phyloP scores from a whole-genome alignment of 2,797 vertebrate genomes.

The Enteromius thamalakanensis region DNA sequence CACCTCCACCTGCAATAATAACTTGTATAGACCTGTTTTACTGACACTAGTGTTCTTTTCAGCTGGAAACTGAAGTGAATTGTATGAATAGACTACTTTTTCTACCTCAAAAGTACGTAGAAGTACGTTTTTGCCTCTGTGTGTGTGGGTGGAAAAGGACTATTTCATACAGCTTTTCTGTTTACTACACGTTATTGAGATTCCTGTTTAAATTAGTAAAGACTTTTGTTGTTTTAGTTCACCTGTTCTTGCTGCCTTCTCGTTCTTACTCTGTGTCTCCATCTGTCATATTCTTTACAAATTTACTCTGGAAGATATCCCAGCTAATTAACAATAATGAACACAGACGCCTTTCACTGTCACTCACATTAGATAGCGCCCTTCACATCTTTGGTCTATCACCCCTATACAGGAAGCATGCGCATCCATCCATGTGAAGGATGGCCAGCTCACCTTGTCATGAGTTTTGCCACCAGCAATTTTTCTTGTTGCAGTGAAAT shows the following conservation, averaged over 20 bases:
- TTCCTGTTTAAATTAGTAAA: neutral
- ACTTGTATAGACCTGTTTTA: neutral
- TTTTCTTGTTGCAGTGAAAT: neutral
- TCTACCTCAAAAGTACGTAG: neutral
- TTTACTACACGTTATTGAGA: neutral
- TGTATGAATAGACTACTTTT: neutral
- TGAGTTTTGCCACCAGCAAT: slow-evolving; percentile 12
- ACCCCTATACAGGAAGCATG: neutral
- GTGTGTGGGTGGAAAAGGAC: neutral
- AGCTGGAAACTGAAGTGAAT: neutral
- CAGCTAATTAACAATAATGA: neutral
- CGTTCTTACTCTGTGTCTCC: neutral
- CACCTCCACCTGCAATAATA: too few relatives aligned
- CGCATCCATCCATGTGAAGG: neutral
- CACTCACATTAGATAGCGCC: neutral
- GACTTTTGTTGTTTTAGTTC: neutral
- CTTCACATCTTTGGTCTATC: slow-evolving; percentile 3
- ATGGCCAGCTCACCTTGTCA: neutral
- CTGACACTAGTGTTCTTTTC: neutral
- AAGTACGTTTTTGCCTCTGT: neutral
- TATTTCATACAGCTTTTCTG: neutral
- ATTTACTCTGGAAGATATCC: neutral
- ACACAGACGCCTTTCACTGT: neutral
- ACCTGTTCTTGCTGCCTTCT: slow-evolving; percentile 15
- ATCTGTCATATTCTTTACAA: neutral